phyloP scores from a whole-genome alignment of 2,797 vertebrate species.

The Pangasius mekongensis region DNA sequence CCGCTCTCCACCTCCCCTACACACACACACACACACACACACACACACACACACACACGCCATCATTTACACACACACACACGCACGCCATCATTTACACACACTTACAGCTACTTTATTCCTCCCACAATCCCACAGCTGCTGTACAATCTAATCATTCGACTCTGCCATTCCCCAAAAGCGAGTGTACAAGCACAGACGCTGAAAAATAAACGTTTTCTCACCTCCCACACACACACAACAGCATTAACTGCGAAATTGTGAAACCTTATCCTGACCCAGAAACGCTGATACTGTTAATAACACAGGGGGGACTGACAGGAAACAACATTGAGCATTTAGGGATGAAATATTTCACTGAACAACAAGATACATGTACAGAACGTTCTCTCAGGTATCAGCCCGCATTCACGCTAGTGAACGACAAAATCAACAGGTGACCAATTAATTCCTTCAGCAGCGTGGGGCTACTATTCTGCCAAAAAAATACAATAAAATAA shows the following conservation, averaged over 20 bases:
- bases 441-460: background rate
- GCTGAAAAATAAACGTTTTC: background rate
- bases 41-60: background rate
- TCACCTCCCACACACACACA: background rate
- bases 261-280: background rate
- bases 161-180: background rate
- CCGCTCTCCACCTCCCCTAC: conserved; percentile 89
- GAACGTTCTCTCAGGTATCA: background rate
- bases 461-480: background rate
- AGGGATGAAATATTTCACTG: background rate
- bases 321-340: background rate
- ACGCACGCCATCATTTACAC: too few relatives aligned
- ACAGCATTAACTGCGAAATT: background rate
- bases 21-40: conserved; percentile 10
- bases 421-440: background rate
- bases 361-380: background rate
- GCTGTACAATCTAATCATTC: background rate
- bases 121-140: background rate
- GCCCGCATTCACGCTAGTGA: background rate
- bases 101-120: background rate
- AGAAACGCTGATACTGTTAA: background rate
- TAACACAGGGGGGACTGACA: background rate
- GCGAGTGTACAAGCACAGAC: background rate
- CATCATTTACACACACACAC: background rate
- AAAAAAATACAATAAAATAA: background rate